Evolutionary conservation across 1,140 invertebrate species (phyloP).

Genomic region (Solen grandis): DNA sequence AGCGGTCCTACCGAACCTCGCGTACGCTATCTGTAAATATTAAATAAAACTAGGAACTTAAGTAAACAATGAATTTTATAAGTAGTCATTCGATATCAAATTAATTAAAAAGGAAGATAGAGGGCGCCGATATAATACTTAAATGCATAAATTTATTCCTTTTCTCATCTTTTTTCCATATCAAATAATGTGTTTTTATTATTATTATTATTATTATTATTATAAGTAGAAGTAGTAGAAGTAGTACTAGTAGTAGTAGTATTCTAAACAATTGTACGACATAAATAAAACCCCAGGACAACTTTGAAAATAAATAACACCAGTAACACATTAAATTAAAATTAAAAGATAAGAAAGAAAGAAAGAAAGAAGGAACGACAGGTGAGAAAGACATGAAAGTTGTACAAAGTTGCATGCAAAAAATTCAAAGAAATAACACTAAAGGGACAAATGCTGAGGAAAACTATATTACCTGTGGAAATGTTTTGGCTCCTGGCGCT

Average conservation of each 20-base stretch:
- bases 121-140: background rate
- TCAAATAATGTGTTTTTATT: background rate
- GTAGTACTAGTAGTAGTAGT: background rate
- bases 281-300: background rate
- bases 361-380: background rate
- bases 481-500: conserved; percentile 79
- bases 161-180: background rate
- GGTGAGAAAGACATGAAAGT: background rate
- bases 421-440: background rate
- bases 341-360: background rate
- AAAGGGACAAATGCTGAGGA: background rate
- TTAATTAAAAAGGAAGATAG: background rate
- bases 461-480: conserved; percentile 69
- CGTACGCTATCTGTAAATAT: conserved; percentile 73
- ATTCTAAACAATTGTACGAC: background rate
- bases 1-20: conserved; percentile 76
- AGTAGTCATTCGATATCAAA: background rate
- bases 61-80: background rate
- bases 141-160: background rate
- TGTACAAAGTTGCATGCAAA: background rate
- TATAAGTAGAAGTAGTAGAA: background rate
- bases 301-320: background rate
- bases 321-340: background rate
- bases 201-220: background rate
- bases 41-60: background rate